A percentile compares a stretch with the other conserved stretches of the same genome.
Evolutionary conservation across 2,888 invertebrate species (phyloP).

Genomic region (Tridacna gigas): DNA sequence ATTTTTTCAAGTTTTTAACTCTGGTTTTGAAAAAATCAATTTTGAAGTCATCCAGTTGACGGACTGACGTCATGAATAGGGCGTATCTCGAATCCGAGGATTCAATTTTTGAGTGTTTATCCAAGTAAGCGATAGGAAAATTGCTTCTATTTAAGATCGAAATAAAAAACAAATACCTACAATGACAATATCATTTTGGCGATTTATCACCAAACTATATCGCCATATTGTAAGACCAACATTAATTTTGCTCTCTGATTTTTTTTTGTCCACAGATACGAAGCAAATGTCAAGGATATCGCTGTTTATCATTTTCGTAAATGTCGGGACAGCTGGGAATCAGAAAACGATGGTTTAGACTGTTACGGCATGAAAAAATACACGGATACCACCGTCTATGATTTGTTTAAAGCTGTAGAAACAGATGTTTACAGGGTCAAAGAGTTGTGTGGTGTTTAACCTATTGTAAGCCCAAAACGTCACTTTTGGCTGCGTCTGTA

Average conservation of each 20-base stretch:
- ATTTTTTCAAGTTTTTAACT: too few species aligned
- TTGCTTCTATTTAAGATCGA: background rate
- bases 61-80: background rate
- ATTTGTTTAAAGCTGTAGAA: background rate
- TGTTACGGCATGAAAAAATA: background rate
- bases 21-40: too few species aligned
- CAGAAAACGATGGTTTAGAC: background rate
- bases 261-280: background rate
- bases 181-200: too few species aligned
- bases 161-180: too few species aligned
- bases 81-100: background rate
- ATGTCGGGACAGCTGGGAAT: background rate
- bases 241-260: background rate
- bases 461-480: too few species aligned
- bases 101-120: background rate
- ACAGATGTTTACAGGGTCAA: background rate
- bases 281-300: background rate
- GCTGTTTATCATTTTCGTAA: constrained; percentile 4
- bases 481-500: too few species aligned
- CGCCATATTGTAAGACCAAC: background rate
- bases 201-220: background rate
- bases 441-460: background rate
- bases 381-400: background rate
- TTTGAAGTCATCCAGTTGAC: background rate
- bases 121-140: background rate